These are phyloP conservation scores for Opisthocomus hoazin DNA, from an alignment of 2,113 vertebrate genomes.

Conservation along the genomic window DNA sequence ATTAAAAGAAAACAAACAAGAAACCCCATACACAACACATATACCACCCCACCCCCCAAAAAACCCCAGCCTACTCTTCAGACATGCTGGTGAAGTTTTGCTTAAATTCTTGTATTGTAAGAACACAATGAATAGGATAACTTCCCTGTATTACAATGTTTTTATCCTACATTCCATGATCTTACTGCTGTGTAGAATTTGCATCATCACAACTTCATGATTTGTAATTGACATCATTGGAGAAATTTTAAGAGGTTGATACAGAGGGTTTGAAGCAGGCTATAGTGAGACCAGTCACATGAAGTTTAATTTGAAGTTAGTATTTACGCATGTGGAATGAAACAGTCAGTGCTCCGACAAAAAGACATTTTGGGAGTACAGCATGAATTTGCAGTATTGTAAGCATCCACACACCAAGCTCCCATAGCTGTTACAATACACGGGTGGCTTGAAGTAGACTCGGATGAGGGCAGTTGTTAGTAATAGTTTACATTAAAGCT, in stretches of 20 bases:
- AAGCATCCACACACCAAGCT: not conserved
- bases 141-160: not conserved
- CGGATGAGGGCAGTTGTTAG: not conserved
- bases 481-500: not conserved
- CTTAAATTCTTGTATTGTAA: not conserved
- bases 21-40: not conserved
- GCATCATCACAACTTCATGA: not conserved
- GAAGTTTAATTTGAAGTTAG: not conserved
- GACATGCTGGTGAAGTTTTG: not conserved
- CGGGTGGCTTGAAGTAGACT: not conserved
- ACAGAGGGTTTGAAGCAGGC: not conserved
- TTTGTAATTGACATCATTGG: not conserved
- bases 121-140: not conserved
- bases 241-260: not conserved
- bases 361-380: not conserved
- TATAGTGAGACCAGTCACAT: not conserved
- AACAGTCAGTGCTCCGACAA: not conserved
- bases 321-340: accelerated
- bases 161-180: not conserved
- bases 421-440: not conserved
- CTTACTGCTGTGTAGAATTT: not conserved
- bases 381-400: not conserved
- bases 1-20: not conserved
- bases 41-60: not conserved
- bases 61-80: not conserved